Conservation (phyloP, 2,113 vertebrate genomes). For the Poeciliopsis prolifica region DNA sequence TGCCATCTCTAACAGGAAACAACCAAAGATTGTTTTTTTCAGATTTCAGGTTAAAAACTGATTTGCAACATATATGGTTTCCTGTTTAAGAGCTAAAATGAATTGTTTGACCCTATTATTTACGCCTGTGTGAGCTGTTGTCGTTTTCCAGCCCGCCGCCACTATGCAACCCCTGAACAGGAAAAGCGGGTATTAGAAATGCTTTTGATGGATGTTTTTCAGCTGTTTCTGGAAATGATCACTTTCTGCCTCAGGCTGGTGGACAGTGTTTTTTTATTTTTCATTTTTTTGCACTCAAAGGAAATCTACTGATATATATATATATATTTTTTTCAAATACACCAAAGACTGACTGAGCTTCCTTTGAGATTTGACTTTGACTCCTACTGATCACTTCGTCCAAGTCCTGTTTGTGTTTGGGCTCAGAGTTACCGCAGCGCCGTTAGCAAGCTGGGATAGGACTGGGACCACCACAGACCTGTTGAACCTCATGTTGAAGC, state of each 20-base stretch:
- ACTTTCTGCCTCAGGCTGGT: slow-evolving; percentile 69
- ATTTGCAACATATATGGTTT: not conserved
- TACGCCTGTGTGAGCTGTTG: slow-evolving; percentile 8
- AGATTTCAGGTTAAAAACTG: slow-evolving; percentile 13
- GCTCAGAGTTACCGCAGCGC: slow-evolving; percentile 42
- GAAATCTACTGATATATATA: slow-evolving; percentile 76
- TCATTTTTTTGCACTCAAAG: slow-evolving; percentile 71
- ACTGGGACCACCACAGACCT: slow-evolving; percentile 76
- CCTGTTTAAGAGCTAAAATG: slow-evolving; percentile 6
- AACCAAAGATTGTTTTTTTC: not conserved
- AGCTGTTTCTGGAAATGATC: slow-evolving; percentile 32
- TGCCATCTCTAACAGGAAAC: slow-evolving; percentile 34
- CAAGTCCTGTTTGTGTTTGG: slow-evolving; percentile 40
- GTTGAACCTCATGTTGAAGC: slow-evolving; percentile 66
- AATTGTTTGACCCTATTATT: not conserved
- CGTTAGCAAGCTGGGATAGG: slow-evolving; percentile 71
- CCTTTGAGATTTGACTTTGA: slow-evolving; percentile 67
- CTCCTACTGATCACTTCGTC: slow-evolving; percentile 73
- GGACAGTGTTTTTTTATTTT: slow-evolving; percentile 53
- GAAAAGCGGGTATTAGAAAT: slow-evolving; percentile 21
- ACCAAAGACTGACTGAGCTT: slow-evolving; percentile 66
- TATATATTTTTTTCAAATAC: slow-evolving; percentile 38
- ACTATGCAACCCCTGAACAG: not conserved
- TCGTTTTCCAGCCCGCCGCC: slow-evolving; percentile 23
- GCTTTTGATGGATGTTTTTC: slow-evolving; percentile 31